These are phyloP conservation scores for Piliocolobus tephrosceles DNA, from an alignment of 2,113 vertebrate species.

Conservation along the genomic window DNA sequence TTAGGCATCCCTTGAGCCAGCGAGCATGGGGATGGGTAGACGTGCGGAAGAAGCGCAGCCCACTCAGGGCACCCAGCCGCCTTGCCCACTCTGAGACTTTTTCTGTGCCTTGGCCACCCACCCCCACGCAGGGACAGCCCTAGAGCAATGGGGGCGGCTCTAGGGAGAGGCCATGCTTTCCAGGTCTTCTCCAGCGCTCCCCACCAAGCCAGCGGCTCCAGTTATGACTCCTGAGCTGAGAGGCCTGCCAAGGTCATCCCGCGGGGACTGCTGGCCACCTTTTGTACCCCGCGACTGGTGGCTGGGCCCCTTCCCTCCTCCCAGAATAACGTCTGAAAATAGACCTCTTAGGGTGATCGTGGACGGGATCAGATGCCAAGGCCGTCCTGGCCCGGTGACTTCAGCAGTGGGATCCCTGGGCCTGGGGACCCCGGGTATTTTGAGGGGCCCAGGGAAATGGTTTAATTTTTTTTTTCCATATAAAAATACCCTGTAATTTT, in stretches of 20 bases:
- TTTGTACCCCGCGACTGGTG: neutral
- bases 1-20: accelerated
- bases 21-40: accelerated
- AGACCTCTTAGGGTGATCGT: accelerated
- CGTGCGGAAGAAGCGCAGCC: too few relatives aligned
- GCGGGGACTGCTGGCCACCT: neutral
- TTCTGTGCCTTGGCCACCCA: neutral
- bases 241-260: neutral
- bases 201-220: accelerated
- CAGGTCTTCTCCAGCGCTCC: accelerated
- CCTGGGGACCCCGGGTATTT: accelerated
- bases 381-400: accelerated
- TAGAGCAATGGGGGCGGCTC: accelerated
- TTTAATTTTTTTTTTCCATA: neutral
- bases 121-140: accelerated
- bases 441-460: accelerated
- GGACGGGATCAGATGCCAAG: accelerated
- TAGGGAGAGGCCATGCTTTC: neutral
- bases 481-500: neutral
- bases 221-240: neutral
- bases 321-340: accelerated
- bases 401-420: accelerated
- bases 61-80: neutral
- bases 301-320: accelerated
- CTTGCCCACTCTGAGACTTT: accelerated